Evolutionary conservation across 37 sponge, comb jelly and placozoan genomes (phyloP).

Genomic region (Axinella damicornis): DNA sequence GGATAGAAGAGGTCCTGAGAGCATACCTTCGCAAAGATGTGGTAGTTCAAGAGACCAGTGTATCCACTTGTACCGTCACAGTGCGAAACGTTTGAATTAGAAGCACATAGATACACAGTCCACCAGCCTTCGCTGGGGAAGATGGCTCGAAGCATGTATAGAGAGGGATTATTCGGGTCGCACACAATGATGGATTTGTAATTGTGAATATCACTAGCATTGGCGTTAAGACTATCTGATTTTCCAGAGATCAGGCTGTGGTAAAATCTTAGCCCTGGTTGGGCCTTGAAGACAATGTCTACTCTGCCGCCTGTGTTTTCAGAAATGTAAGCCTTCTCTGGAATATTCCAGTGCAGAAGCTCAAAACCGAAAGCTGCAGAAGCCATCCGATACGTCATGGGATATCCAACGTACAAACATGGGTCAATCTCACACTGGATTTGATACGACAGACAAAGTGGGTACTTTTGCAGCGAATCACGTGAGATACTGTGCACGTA

Average conservation of each 20-base stretch:
- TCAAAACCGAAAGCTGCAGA: slow-evolving; percentile 16
- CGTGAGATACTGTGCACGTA: background rate
- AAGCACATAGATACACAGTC: slow-evolving; percentile 13
- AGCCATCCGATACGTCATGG: background rate
- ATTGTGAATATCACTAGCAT: background rate
- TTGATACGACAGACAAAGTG: slow-evolving; percentile 5
- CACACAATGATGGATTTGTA: background rate
- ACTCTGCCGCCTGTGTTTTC: slow-evolving; percentile 18
- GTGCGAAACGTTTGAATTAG: background rate
- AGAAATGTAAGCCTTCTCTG: slow-evolving; percentile 1
- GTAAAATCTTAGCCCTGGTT: background rate
- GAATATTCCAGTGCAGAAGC: slow-evolving; percentile 20
- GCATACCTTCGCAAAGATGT: background rate
- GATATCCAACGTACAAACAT: background rate
- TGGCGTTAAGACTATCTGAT: background rate
- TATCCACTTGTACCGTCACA: background rate
- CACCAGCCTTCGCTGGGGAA: slow-evolving; percentile 38
- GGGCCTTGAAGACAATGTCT: slow-evolving; percentile 4
- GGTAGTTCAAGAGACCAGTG: background rate
- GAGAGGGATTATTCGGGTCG: background rate
- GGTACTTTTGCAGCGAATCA: background rate
- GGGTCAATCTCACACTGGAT: background rate
- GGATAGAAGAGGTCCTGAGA: background rate
- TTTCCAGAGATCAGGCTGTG: slow-evolving; percentile 18
- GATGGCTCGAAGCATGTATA: slow-evolving; percentile 5